Percentiles rank a stretch among this genome's conserved stretches.
Conservation (phyloP, 2,113 vertebrate species). For the Sinocyclocheilus anshuiensis region DNA sequence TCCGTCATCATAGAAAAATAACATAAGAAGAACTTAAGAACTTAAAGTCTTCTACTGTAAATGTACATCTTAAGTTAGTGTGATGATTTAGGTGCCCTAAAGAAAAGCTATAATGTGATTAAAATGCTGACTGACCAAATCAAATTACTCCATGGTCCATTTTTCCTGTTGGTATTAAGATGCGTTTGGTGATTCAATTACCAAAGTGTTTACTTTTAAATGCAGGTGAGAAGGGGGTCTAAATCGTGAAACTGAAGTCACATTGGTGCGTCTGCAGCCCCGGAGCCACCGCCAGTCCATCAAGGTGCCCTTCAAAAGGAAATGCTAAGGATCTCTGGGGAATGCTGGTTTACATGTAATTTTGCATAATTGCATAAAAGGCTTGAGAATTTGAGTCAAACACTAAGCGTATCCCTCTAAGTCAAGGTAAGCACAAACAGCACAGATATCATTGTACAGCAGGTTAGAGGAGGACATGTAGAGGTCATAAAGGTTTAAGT, state of each 20-base stretch:
- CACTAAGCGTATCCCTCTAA: not conserved
- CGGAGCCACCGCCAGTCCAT: not conserved
- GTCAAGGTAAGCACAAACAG: not conserved
- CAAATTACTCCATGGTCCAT: too few relatives aligned
- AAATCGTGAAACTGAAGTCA: too few relatives aligned
- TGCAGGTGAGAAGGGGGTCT: not conserved
- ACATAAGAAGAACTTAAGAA: not conserved
- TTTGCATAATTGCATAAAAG: slow-evolving; percentile 18
- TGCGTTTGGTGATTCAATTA: not conserved
- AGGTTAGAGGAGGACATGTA: not conserved
- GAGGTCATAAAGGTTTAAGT: not conserved
- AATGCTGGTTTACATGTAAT: not conserved
- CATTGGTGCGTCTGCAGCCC: not conserved
- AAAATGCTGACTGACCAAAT: not conserved
- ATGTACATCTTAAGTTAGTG: not conserved
- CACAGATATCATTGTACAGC: not conserved
- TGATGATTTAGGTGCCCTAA: not conserved
- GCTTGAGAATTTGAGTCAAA: not conserved
- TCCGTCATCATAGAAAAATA: not conserved
- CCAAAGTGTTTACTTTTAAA: not conserved
- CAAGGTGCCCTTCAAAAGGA: slow-evolving; percentile 9
- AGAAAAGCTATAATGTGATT: not conserved
- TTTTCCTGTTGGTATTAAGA: not conserved
- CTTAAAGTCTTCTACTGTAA: not conserved
- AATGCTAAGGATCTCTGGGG: not conserved